These are phyloP conservation scores for Macaria liturata DNA, from an alignment of 2,888 invertebrate genomes.

Conservation along the genomic window DNA sequence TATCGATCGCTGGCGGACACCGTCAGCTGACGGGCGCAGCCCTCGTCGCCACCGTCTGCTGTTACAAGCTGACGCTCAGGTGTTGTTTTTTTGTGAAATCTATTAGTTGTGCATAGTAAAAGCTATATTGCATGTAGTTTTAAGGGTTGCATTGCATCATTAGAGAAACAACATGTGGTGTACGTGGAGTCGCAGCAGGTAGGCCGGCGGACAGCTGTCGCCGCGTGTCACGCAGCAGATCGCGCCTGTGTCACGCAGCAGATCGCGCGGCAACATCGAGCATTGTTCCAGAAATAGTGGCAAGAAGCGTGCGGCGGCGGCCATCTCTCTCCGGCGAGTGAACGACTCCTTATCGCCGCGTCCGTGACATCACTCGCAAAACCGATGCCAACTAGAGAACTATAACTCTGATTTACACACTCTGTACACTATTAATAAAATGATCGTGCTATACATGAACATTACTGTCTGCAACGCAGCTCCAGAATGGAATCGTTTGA, in stretches of 20 bases:
- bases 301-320: constrained; percentile 39
- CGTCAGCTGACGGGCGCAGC: constrained; percentile 3
- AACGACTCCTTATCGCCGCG: constrained; percentile 73
- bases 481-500: constrained; percentile 4
- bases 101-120: too few relatives aligned
- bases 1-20: constrained; percentile 15
- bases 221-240: too few relatives aligned
- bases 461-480: constrained; percentile 14
- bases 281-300: constrained; percentile 70
- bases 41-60: not conserved
- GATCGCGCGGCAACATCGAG: constrained; percentile 52
- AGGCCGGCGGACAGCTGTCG: too few relatives aligned
- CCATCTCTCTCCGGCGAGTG: constrained; percentile 62
- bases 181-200: too few relatives aligned
- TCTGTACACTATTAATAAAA: constrained; percentile 42
- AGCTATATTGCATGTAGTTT: too few relatives aligned
- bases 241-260: too few relatives aligned
- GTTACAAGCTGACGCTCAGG: too few relatives aligned
- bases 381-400: constrained; percentile 57
- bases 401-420: constrained; percentile 43
- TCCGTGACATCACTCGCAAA: constrained; percentile 63
- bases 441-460: constrained; percentile 19
- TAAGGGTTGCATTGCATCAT: too few relatives aligned
- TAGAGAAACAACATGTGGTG: too few relatives aligned
- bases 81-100: too few relatives aligned